Conservation (phyloP, 2,888 invertebrate genomes). For the Melitaea athalia region DNA sequence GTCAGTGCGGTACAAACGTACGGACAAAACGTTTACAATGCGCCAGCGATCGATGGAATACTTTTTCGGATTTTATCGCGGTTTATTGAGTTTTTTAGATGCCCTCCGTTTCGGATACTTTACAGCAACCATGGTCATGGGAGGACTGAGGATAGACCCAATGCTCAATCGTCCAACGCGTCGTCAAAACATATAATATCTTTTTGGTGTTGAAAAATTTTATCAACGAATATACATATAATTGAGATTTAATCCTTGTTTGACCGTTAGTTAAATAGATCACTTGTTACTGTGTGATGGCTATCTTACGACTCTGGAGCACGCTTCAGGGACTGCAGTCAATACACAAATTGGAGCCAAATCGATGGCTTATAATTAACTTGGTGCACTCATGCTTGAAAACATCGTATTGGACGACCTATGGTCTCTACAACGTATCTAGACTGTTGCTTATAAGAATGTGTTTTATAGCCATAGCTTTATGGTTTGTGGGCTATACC, state of each 20-base stretch:
- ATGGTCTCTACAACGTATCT: not conserved
- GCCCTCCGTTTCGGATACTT: too few species aligned
- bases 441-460: not conserved
- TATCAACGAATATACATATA: too few species aligned
- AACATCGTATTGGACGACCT: not conserved
- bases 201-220: too few species aligned
- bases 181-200: too few species aligned
- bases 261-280: not conserved
- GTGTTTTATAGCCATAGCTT: too few species aligned
- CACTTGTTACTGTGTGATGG: not conserved
- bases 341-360: constrained; percentile 1
- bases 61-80: too few species aligned
- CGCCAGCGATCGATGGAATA: not conserved
- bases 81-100: too few species aligned
- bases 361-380: not conserved
- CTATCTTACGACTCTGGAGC: not conserved
- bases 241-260: not conserved
- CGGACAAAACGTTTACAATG: constrained; percentile 1
- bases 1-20: not conserved
- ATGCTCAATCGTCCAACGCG: too few species aligned
- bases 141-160: too few species aligned
- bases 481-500: too few species aligned
- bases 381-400: not conserved
- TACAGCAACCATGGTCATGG: too few species aligned
- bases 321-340: constrained; percentile 1